These are phyloP conservation scores for Petroica traversi DNA, from an alignment of 2,113 vertebrate genomes.

Conservation along the genomic window DNA sequence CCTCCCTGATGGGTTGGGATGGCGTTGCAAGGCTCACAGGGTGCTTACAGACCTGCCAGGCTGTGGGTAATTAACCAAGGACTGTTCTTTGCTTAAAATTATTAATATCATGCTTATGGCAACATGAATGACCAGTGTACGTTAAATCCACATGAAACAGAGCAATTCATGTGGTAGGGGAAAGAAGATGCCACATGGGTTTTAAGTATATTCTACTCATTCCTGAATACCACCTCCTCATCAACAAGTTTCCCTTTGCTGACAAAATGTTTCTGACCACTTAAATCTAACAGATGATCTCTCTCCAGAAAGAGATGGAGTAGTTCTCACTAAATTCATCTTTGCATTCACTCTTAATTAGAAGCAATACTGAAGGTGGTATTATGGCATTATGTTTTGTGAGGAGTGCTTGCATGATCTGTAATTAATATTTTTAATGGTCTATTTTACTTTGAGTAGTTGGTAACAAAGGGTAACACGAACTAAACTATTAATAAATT, in stretches of 20 bases:
- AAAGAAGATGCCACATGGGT: not conserved
- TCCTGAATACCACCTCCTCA: not conserved
- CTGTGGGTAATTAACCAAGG: not conserved
- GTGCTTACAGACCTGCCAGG: not conserved
- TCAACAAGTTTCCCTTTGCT: not conserved
- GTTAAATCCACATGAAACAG: not conserved
- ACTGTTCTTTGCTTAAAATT: not conserved
- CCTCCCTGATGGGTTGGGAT: not conserved
- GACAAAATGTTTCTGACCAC: not conserved
- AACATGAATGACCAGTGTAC: not conserved
- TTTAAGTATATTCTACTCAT: not conserved
- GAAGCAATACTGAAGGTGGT: not conserved
- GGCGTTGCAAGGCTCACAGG: not conserved
- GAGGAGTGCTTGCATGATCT: not conserved
- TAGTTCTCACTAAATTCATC: not conserved
- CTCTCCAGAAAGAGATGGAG: not conserved
- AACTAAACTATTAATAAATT: not conserved
- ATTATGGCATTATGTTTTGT: not conserved
- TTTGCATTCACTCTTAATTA: not conserved
- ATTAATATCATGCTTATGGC: not conserved
- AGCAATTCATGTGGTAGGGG: not conserved
- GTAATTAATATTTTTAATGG: not conserved
- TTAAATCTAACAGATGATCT: not conserved
- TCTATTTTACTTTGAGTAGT: not conserved
- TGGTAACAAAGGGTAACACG: constrained; percentile 1